These are phyloP conservation scores for Neodiprion pinetum DNA, from an alignment of 1,140 invertebrate genomes.

Conservation along the genomic window DNA sequence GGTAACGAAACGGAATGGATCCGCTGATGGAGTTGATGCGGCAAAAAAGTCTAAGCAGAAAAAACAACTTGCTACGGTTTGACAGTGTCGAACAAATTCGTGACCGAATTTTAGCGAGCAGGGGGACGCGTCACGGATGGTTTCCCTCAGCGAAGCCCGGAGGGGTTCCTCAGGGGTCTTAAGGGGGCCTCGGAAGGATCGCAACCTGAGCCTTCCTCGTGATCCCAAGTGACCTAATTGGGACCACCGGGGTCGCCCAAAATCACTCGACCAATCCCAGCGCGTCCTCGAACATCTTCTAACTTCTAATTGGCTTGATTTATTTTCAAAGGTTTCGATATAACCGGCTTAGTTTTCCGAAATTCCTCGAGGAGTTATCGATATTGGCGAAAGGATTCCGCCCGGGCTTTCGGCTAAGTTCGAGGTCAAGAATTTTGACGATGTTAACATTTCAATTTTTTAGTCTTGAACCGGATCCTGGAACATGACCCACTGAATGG, in stretches of 20 bases:
- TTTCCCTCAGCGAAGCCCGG: slow-evolving; percentile 22
- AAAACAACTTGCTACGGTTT: background rate
- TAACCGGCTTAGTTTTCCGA: background rate
- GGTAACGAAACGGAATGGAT: background rate
- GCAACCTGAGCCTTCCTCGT: slow-evolving; percentile 44
- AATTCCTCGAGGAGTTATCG: background rate
- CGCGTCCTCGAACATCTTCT: slow-evolving; percentile 26
- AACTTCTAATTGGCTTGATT: slow-evolving; percentile 30
- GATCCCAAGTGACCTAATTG: slow-evolving; percentile 44
- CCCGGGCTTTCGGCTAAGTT: background rate
- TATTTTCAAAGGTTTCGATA: slow-evolving; percentile 13
- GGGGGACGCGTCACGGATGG: slow-evolving; percentile 2
- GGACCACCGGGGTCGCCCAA: slow-evolving; percentile 45
- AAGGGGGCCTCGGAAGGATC: slow-evolving; percentile 16
- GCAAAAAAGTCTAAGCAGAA: too few relatives aligned
- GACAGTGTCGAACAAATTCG: slow-evolving; percentile 4
- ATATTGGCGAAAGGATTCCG: background rate
- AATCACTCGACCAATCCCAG: slow-evolving; percentile 38
- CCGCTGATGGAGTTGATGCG: background rate
- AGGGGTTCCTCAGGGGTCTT: background rate
- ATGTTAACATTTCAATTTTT: background rate
- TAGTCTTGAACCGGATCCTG: background rate
- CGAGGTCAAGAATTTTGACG: background rate
- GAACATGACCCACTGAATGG: background rate
- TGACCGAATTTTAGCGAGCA: slow-evolving; percentile 5